Base-by-base conservation (phyloP, 2,888 invertebrate genomes). In the Drosophila kambysellisi region DNA sequence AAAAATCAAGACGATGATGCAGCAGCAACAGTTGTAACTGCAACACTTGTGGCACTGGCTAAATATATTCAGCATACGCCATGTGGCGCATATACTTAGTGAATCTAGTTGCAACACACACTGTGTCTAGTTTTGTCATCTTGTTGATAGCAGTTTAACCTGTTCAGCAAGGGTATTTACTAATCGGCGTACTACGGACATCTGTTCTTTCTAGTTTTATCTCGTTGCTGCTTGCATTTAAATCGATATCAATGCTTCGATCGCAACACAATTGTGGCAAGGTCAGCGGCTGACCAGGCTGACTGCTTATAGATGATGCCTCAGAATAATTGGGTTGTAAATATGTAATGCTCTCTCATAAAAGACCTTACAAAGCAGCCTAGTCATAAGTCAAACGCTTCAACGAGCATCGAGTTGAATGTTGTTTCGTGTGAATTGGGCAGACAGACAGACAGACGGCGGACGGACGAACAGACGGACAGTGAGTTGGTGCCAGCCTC, bases 321-420 rank as follows among this genome's bases (percentile, higher is more conserved):
- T 76, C 68, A 77, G 79, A 79, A 74, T 70, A 83, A 83, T 83
- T 75, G 78, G 75, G 78, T 57, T 71, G 46, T 52, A 60, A 52
- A 53, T 64, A 69, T 62, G 50, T 50, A 65, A 64, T 54, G 29
- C 11, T 43, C 50, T 25, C 54, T 54, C 37, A 53, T 39, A 20
- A 58, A 71, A 81, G 59, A 61, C 74, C 72, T 67, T 59, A 79
- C 33, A 70, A 60, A 61, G 41, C 37, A 56, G 66, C 41, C 76
- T 29, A 70, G 76, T 72, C 70, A 72, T 78, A 79, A 73, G 62
- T 79, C 76, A 79, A 64, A 70, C 73, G 76, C 82, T 79, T 69
- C 76, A 75, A 70, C 59, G 73, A 64, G 46, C 74, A 59, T 15
- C 56, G 12, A 33, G 46, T 32, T 32, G 35, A 57, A 46, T 60